phyloP scores from a whole-genome alignment of 2,113 vertebrate species.

The Nanorana parkeri region DNA sequence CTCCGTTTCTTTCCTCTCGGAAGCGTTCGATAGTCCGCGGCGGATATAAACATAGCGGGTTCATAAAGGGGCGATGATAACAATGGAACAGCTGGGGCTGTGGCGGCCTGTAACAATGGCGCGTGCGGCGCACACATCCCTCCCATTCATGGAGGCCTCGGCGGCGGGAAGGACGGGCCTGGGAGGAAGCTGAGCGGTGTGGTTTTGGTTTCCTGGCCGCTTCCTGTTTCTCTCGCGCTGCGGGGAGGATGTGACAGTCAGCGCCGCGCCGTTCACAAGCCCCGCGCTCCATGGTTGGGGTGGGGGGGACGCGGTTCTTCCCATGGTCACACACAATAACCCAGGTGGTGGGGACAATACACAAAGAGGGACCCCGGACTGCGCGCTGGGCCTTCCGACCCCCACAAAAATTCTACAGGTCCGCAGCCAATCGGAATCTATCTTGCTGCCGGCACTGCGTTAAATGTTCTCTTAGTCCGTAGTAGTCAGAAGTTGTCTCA shows the following conservation, averaged over 20 bases:
- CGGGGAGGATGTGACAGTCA: conserved; percentile 31
- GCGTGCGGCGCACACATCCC: background rate
- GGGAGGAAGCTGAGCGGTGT: conserved; percentile 31
- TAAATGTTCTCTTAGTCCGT: no score
- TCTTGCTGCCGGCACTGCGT: no score
- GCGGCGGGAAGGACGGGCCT: conserved; percentile 11
- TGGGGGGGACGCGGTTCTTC: background rate
- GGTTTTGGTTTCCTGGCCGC: conserved; percentile 31
- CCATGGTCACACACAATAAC: conserved; percentile 13
- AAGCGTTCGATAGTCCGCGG: no score
- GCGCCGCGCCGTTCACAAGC: background rate
- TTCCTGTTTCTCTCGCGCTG: conserved; percentile 24
- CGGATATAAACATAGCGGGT: background rate
- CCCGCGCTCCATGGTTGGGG: background rate
- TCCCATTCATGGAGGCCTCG: background rate
- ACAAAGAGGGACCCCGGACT: no score
- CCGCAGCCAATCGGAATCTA: no score
- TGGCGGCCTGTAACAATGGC: conserved; percentile 26
- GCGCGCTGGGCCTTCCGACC: no score
- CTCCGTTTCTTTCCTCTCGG: no score
- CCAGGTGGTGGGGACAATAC: conserved; percentile 30
- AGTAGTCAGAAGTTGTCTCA: no score
- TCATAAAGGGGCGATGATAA: conserved; percentile 4
- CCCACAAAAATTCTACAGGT: no score
- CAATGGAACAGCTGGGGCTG: background rate